Evolutionary conservation across 2,797 vertebrate genomes (phyloP), one percentile per base, ranked within the genome.

Genomic region (Gymnothorax reevesii): DNA sequence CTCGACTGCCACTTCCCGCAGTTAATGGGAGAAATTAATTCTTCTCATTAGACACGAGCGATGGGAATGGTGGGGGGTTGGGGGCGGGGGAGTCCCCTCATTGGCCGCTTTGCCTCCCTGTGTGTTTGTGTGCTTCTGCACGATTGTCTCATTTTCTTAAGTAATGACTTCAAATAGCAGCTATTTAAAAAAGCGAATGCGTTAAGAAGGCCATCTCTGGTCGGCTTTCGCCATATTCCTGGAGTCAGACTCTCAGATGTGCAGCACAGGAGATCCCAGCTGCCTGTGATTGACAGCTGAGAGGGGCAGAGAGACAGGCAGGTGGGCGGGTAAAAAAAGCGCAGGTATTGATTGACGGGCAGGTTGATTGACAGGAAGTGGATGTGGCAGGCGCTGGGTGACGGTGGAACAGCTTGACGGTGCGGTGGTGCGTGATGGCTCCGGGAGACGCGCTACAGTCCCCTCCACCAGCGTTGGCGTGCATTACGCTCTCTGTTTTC

Each of bases 1-100:
- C 93, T 89, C 92, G 94, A 95, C 94, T 95, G 89, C 89, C 90
- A 89, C 91, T 94, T 92, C 91, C 91, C 93, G 90, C 89, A 91
- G 90, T 89, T 93, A 95, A 96, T 95, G 95, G 93, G 92, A 93
- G 92, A 90, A 95, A 95, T 95, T 94, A 95, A 95, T 94, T 94
- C 88, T 87, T 87, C 90, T 93, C 92, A 95, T 94, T 95, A 94
- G 92, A 59, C 88, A 88, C 83, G 89, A 89, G 91, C 88, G 42
- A 57, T 13, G 75, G 17, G 42, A 1, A 12, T 3, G 27, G 57
- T 60, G 85, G 13, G 85, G 69, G 71, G 27, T 9, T 9, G 69
- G 64, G 55, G n/a, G 52, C 12, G 17, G 20, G 17, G 2, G 17
- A 42, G 33, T 55, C 59, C 69, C 13, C 55, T 80, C 52, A 55